Percentiles rank a stretch among this genome's conserved stretches.
phyloP scores from a whole-genome alignment of 2,888 invertebrate species.

The Sylvicola cinctus region DNA sequence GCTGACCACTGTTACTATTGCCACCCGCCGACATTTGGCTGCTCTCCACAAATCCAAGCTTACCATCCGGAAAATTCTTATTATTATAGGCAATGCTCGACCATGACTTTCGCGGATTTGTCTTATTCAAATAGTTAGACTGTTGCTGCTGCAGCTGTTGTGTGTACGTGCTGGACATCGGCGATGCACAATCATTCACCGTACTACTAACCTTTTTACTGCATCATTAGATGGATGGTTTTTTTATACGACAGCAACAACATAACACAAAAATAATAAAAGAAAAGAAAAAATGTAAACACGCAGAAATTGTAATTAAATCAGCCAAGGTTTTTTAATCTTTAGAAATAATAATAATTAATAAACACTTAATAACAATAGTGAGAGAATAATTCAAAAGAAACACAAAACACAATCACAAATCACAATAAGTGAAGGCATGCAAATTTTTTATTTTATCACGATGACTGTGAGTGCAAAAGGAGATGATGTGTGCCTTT shows the following conservation, averaged over 20 bases:
- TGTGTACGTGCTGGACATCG: not conserved
- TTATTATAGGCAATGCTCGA: slow-evolving; percentile 15
- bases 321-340: too few relatives aligned
- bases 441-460: too few relatives aligned
- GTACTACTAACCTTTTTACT: slow-evolving; percentile 5
- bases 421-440: too few relatives aligned
- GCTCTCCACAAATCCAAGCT: slow-evolving; percentile 11
- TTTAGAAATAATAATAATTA: too few relatives aligned
- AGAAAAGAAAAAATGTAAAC: slow-evolving; percentile 1
- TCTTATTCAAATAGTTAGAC: slow-evolving; percentile 7
- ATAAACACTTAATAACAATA: too few relatives aligned
- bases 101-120: slow-evolving; percentile 13
- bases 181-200: not conserved
- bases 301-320: too few relatives aligned
- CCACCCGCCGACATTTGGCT: not conserved
- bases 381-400: too few relatives aligned
- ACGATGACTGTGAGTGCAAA: too few relatives aligned
- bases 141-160: slow-evolving; percentile 5
- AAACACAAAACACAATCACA: too few relatives aligned
- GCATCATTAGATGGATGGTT: not conserved
- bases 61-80: slow-evolving; percentile 15
- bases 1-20: not conserved
- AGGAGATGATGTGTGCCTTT: too few relatives aligned
- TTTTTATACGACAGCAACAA: too few relatives aligned
- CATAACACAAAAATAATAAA: slow-evolving; percentile 2